These are phyloP conservation scores for Liasis olivaceus DNA, from an alignment of 2,797 vertebrate genomes.

Conservation along the genomic window DNA sequence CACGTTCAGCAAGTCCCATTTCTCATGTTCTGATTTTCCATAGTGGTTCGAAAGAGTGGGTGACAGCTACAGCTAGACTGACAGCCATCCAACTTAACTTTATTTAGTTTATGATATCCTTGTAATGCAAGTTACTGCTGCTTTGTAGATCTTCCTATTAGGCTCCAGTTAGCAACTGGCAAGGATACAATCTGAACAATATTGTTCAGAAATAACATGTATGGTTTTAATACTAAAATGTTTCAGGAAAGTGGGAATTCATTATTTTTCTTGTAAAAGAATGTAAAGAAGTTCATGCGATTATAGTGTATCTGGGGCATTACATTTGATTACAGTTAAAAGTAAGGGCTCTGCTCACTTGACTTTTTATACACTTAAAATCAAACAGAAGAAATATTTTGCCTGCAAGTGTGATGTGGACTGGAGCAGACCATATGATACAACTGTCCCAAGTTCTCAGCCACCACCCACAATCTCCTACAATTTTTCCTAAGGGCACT, in stretches of 20 bases:
- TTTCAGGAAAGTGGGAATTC: neutral
- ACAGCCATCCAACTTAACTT: too few relatives aligned
- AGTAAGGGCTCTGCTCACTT: neutral
- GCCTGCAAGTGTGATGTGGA: neutral
- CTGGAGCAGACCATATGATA: neutral
- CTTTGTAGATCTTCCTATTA: neutral
- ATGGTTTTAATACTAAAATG: neutral
- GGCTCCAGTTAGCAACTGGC: neutral
- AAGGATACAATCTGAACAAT: neutral
- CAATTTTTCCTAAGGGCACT: neutral
- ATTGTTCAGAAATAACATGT: neutral
- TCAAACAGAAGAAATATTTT: conserved; percentile 1
- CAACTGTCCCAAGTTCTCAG: too few relatives aligned
- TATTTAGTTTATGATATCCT: neutral
- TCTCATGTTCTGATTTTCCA: neutral
- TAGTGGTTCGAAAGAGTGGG: neutral
- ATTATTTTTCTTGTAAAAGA: neutral
- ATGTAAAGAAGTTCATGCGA: neutral
- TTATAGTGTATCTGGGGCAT: neutral
- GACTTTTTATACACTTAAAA: rapidly evolving
- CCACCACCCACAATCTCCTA: neutral
- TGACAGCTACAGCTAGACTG: neutral
- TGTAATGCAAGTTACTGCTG: neutral
- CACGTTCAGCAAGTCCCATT: neutral
- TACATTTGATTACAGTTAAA: neutral